Base-by-base conservation (phyloP, 2,113 vertebrate species). In the Epinephelus moara region DNA sequence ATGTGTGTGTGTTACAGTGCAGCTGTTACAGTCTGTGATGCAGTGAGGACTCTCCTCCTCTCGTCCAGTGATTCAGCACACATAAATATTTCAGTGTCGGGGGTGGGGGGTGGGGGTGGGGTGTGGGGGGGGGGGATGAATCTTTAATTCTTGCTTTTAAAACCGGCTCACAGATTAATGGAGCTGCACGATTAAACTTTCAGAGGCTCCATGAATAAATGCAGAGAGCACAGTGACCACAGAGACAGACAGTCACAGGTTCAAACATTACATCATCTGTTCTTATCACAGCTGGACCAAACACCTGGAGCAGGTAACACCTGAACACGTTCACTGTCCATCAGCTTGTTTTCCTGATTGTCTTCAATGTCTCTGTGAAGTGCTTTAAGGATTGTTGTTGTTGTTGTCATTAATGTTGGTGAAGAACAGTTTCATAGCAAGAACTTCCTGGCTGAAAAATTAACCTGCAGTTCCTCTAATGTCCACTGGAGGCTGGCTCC, bases 91-190 rank as follows among this genome's bases (percentile, higher is more conserved):
- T 93, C 90, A 94, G 80, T 55, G 37, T 79, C 40, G 33, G 67
- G 78, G 80, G 82, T 80, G 81, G 70, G 27, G 2, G 27, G 27
- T 2, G 27, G 2, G 27, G 27, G 27, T 3, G 27, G 27, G 27
- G 27, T n/a, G n/a, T n/a, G n/a, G n/a, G n/a, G 3, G 69, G 27
- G 75, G 69, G 89, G 78, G 89, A 94, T 94, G 75, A 94, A 95
- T 92, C 79, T 95, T 95, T 95, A 82, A 95, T 95, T 91, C 70
- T 67, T 79, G 84, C 92, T 93, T 91, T 93, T 91, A 93, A 91
- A 94, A 85, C 78, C 80, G 92, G 69, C 66, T 80, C 70, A 23
- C 82, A 91, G 92, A 95, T 95, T 93, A 95, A 95, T 93, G 94
- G 89, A 87, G 83, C 82, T 59, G 70, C 82, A 37, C 75, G 78